These are phyloP conservation scores for Xylocampa areola DNA, from an alignment of 2,888 invertebrate genomes.

Conservation along the genomic window DNA sequence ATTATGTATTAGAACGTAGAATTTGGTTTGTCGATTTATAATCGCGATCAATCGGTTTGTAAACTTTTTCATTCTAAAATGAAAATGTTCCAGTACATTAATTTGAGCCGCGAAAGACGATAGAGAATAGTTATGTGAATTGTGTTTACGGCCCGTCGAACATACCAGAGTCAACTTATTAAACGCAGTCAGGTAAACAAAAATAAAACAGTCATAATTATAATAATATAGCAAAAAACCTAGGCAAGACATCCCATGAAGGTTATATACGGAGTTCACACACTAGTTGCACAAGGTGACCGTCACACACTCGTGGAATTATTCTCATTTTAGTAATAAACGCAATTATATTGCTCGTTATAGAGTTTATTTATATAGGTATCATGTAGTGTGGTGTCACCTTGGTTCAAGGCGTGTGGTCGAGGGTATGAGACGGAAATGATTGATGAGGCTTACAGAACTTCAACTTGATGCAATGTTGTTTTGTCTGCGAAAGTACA, in stretches of 20 bases:
- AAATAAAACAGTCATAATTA: neutral
- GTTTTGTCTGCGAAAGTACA: no score
- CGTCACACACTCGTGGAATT: constrained; percentile 34
- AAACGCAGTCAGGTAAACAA: no score
- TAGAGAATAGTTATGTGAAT: no score
- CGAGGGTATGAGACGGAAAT: constrained; percentile 20
- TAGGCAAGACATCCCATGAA: constrained; percentile 13
- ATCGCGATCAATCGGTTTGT: no score
- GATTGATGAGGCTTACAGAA: constrained; percentile 23
- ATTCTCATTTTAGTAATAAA: constrained; percentile 35
- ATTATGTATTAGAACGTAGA: no score
- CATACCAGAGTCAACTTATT: no score
- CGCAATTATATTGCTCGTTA: constrained; percentile 45
- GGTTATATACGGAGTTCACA: constrained; percentile 39
- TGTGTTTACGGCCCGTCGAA: no score
- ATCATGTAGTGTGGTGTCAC: constrained; percentile 23
- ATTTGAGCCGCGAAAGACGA: no score
- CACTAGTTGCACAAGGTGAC: constrained; percentile 41
- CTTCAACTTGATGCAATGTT: neutral
- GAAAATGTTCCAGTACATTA: no score
- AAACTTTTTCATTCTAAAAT: no score
- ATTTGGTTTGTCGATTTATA: no score
- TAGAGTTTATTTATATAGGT: constrained; percentile 10
- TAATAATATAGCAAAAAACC: constrained; percentile 10
- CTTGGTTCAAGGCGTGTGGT: constrained; percentile 35